phyloP scores from a whole-genome alignment of 2,888 invertebrate species.

The Ochropacha duplaris region DNA sequence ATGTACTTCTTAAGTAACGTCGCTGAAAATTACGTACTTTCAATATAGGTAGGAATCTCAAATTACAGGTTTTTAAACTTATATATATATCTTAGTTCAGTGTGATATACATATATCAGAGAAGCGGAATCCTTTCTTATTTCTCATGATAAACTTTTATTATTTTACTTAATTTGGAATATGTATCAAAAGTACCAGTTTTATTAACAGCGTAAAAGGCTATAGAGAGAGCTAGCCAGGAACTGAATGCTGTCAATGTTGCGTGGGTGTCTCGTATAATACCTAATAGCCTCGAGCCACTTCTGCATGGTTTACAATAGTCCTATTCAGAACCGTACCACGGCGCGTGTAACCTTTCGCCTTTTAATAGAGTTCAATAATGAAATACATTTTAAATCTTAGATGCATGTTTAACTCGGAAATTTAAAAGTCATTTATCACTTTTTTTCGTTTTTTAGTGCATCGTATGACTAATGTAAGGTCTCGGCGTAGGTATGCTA shows the following conservation, averaged over 20 bases:
- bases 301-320: slow-evolving; percentile 38
- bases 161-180: too few relatives aligned
- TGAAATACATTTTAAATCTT: too few relatives aligned
- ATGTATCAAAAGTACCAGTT: neutral
- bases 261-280: slow-evolving; percentile 35
- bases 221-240: slow-evolving; percentile 22
- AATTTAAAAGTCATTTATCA: neutral
- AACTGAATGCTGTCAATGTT: slow-evolving; percentile 45
- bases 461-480: neutral
- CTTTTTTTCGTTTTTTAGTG: neutral
- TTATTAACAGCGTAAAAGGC: slow-evolving; percentile 9
- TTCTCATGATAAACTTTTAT: too few relatives aligned
- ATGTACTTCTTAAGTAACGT: too few relatives aligned
- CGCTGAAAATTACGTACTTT: too few relatives aligned
- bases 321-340: slow-evolving; percentile 8
- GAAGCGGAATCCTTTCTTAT: too few relatives aligned
- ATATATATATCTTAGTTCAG: too few relatives aligned
- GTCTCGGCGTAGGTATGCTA: slow-evolving; percentile 2
- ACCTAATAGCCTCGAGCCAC: slow-evolving; percentile 57
- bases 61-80: too few relatives aligned
- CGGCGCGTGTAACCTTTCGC: slow-evolving; percentile 56
- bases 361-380: slow-evolving; percentile 27
- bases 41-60: too few relatives aligned
- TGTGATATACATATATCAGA: too few relatives aligned
- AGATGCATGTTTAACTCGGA: neutral